These are phyloP conservation scores for Fragum sueziense DNA, from an alignment of 2,888 invertebrate genomes.

Conservation along the genomic window DNA sequence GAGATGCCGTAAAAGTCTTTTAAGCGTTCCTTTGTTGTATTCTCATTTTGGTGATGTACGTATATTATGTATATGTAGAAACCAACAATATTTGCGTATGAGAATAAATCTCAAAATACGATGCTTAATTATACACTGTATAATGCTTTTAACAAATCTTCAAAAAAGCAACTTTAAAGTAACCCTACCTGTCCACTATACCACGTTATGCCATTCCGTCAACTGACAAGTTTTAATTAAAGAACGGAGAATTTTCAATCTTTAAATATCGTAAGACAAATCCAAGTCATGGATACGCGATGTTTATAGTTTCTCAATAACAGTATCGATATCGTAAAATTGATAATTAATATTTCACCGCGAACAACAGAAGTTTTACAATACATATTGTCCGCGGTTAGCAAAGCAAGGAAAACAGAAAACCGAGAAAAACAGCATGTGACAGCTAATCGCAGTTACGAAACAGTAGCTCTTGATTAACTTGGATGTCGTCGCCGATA, in stretches of 20 bases:
- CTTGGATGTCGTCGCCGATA: too few species aligned
- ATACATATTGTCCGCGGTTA: constrained; percentile 11
- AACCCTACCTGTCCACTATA: too few species aligned
- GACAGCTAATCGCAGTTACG: not conserved
- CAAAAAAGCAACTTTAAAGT: too few species aligned
- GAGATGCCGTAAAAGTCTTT: too few species aligned
- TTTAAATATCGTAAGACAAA: too few species aligned
- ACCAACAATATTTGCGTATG: too few species aligned
- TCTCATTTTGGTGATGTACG: too few species aligned
- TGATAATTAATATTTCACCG: not conserved
- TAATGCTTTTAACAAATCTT: too few species aligned
- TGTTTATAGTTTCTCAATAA: not conserved
- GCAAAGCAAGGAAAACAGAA: not conserved
- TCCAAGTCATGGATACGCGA: not conserved
- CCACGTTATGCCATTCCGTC: not conserved
- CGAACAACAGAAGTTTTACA: constrained; percentile 4
- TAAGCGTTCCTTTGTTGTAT: too few species aligned
- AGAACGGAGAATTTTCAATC: not conserved
- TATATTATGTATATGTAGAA: too few species aligned
- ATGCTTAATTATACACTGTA: too few species aligned
- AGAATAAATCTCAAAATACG: too few species aligned
- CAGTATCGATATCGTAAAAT: constrained; percentile 9
- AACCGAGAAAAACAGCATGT: constrained; percentile 16
- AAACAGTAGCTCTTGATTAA: not conserved
- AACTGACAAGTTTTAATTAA: not conserved